Conservation (phyloP, 2,113 vertebrate species). For the Bathybates hornii region DNA sequence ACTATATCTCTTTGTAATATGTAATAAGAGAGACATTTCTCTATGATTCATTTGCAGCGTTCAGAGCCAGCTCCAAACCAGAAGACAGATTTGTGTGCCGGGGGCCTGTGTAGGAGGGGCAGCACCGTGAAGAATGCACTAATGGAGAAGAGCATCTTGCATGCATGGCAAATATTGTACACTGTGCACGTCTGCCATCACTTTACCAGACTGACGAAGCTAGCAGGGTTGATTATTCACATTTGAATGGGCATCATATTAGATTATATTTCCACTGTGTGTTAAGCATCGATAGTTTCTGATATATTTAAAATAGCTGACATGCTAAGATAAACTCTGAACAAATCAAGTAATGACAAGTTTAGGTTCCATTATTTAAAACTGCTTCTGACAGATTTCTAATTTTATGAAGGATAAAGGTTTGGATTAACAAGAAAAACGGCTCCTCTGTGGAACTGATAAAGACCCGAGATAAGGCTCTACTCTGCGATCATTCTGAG, state of each 20-base stretch:
- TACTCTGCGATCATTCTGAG: neutral
- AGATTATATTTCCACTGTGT: neutral
- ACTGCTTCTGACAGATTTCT: neutral
- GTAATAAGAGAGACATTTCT: neutral
- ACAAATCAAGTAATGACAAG: neutral
- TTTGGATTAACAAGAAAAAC: neutral
- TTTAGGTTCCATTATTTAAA: neutral
- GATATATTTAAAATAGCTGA: neutral
- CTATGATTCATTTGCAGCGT: neutral
- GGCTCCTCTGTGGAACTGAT: neutral
- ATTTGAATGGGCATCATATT: neutral
- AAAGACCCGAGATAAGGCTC: neutral
- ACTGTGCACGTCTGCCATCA: neutral
- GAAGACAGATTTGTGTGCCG: neutral
- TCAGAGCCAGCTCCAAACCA: neutral
- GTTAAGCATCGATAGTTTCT: neutral
- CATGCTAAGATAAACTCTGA: neutral
- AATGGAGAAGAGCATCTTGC: neutral
- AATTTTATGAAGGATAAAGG: neutral
- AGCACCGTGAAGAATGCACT: neutral
- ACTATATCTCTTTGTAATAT: neutral
- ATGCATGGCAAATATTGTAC: neutral
- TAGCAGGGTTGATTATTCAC: neutral
- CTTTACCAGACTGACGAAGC: neutral
- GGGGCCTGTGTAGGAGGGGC: neutral